Percentiles rank a stretch among this genome's conserved stretches.
Evolutionary conservation across 2,113 vertebrate species (phyloP).

Genomic region (Chrysochloris asiatica): DNA sequence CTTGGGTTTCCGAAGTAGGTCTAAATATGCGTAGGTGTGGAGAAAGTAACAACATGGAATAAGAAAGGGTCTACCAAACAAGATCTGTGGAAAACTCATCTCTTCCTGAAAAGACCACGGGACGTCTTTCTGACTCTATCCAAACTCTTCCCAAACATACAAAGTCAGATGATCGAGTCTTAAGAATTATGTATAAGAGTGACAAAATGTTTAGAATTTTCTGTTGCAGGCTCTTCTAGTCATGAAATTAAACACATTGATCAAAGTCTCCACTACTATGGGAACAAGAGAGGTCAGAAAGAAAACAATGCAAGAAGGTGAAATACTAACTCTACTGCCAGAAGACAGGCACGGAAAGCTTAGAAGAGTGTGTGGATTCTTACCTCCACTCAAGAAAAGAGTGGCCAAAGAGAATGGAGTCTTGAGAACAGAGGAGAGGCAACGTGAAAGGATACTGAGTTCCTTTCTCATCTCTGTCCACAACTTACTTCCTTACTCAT

Average conservation of each 20-base stretch:
- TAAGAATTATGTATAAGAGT: background rate
- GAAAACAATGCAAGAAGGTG: background rate
- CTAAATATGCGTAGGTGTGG: background rate
- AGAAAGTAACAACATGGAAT: background rate
- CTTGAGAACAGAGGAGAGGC: background rate
- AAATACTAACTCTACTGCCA: background rate
- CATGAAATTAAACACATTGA: background rate
- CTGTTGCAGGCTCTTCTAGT: background rate
- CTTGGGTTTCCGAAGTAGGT: background rate
- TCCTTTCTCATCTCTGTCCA: background rate
- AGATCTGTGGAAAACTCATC: background rate
- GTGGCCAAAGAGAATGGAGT: too few relatives aligned
- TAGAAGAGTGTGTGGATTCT: background rate
- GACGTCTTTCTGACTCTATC: background rate
- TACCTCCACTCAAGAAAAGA: too few relatives aligned
- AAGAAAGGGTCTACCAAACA: background rate
- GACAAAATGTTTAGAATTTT: slow-evolving; percentile 25
- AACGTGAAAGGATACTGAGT: background rate
- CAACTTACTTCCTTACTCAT: background rate
- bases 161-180: background rate
- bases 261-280: background rate
- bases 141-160: background rate
- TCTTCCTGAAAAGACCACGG: background rate
- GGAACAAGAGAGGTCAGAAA: background rate
- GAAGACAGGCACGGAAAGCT: background rate